Evolutionary conservation across 1,140 invertebrate genomes (phyloP).

Genomic region (Nylanderia fulva): DNA sequence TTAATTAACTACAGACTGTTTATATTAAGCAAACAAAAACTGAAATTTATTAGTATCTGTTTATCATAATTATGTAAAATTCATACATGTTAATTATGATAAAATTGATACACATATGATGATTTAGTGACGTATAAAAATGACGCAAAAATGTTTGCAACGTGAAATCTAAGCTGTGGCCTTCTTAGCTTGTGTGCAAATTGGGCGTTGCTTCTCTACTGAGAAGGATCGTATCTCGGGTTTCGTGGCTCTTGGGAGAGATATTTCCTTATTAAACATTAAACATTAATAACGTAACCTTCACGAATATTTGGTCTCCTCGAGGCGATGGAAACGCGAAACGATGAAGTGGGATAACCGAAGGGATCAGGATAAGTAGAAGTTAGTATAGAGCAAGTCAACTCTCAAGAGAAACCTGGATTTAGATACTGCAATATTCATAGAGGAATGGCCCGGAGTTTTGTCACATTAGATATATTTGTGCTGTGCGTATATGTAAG

Average conservation of each 20-base stretch:
- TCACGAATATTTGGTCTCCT: not conserved
- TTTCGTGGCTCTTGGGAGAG: not conserved
- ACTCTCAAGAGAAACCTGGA: conserved; percentile 63
- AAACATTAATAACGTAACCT: conserved; percentile 29
- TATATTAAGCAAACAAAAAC: too few relatives aligned
- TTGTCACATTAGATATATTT: conserved; percentile 26
- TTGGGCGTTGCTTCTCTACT: not conserved
- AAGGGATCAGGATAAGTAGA: not conserved
- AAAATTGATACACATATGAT: not conserved
- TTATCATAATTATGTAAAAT: not conserved
- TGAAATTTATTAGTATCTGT: too few relatives aligned
- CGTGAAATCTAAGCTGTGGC: not conserved
- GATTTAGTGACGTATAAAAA: not conserved
- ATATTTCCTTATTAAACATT: conserved; percentile 17
- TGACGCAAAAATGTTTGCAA: not conserved
- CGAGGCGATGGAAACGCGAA: not conserved
- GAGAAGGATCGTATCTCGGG: not conserved
- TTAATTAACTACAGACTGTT: not conserved
- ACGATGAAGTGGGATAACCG: not conserved
- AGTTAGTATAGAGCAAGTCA: conserved; percentile 66
- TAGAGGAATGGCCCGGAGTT: conserved; percentile 57
- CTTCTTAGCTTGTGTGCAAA: conserved; percentile 14
- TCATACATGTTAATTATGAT: not conserved
- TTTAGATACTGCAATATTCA: conserved; percentile 81
- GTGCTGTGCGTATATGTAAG: conserved; percentile 26